Evolutionary conservation across 2,888 invertebrate genomes (phyloP), one percentile per base, ranked within the genome.

Genomic region (Ornithoptera priamus): DNA sequence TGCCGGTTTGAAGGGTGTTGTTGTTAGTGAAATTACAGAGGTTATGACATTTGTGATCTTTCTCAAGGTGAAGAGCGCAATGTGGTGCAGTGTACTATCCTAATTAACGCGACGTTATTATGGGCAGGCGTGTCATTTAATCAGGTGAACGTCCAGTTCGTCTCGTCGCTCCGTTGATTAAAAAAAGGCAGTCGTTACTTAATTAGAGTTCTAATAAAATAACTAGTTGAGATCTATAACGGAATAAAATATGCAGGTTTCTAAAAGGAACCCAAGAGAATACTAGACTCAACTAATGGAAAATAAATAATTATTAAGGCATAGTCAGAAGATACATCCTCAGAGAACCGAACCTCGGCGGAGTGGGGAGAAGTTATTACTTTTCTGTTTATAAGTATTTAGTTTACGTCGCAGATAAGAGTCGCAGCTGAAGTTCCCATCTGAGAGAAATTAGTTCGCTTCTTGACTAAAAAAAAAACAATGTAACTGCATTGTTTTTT

Each of bases 201-300:
- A 58, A 58, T n/a, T 15, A 12, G 57, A 7, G 12, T 15, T 15
- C 57, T 57, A 57, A 58, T 58, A 7, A 56, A 20, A n/a, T 56
- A 18, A 56, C 56, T 3, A 18, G 7, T 22, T 22, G 22, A 1
- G 22, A 22, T 58, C 1, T 22, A 3, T 22, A 58, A 22, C 15
- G 22, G 22, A 58, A 22, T 22, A n/a, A 22, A 58, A 74, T 65
- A 68, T 68, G 72, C 72, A 77, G 78, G 76, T 80, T 75, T 75
- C 72, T 67, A 74, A 76, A 73, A 74, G 69, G 66, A 67, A 74
- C 73, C 74, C 74, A 64, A 67, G 73, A 78, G 81, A 86, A 86
- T 85, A 82, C 85, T 86, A 85, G 81, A 74, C 75, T 75, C 70
- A 68, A 71, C 76, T 82, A 80, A 84, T 85, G 80, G 77, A 81